Percentiles rank a stretch among this genome's conserved stretches.
phyloP scores from a whole-genome alignment of 1,140 invertebrate species.

The Carposina sasakii region DNA sequence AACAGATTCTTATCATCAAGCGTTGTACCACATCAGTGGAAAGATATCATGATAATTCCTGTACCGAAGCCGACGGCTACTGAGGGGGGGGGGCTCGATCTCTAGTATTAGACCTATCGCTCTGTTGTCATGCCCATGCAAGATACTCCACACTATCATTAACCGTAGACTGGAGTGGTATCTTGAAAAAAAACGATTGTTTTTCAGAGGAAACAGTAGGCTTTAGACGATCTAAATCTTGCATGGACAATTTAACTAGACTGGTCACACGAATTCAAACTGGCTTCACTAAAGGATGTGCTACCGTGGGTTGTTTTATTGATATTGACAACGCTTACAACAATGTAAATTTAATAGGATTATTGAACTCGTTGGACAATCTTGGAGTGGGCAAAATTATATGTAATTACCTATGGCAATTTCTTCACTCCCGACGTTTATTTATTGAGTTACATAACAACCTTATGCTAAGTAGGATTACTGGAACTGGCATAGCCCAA shows the following conservation, averaged over 20 bases:
- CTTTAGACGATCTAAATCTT: conserved; percentile 7
- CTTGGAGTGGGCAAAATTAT: background rate
- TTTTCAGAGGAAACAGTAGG: background rate
- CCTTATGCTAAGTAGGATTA: background rate
- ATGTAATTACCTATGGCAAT: conserved; percentile 10
- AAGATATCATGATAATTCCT: conserved; percentile 2
- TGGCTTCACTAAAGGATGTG: background rate
- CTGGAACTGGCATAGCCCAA: background rate
- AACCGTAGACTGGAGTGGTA: conserved; percentile 8
- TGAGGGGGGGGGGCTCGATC: too few species aligned
- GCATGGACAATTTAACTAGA: conserved; percentile 8
- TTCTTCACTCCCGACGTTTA: too few species aligned
- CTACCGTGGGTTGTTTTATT: conserved; percentile 6
- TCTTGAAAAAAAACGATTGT: conserved; percentile 3
- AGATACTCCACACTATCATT: conserved; percentile 12
- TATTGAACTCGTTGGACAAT: background rate
- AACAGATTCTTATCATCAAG: background rate
- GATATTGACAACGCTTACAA: conserved; percentile 10
- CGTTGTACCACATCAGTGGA: conserved; percentile 2
- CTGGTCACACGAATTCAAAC: conserved; percentile 3
- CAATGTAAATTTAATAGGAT: conserved; percentile 1
- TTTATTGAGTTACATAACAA: too few species aligned
- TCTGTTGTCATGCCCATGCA: conserved; percentile 20
- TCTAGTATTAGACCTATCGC: conserved; percentile 23
- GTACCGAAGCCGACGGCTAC: conserved; percentile 8